Base-by-base conservation (phyloP, 2,113 vertebrate species). In the Aythya baeri region DNA sequence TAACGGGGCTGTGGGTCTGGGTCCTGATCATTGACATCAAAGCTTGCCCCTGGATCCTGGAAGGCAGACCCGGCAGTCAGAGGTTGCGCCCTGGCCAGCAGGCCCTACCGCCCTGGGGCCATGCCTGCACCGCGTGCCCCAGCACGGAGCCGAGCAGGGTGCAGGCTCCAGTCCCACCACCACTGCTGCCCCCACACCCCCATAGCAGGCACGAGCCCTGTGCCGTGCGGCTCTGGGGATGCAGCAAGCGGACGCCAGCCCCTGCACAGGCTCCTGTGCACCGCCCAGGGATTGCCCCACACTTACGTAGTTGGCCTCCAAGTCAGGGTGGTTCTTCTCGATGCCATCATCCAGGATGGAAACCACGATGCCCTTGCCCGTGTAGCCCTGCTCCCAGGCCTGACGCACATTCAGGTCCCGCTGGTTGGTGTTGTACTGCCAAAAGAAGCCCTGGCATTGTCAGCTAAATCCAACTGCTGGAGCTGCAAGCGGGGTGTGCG, bases 271-370 rank as follows among this genome's bases (percentile, higher is more conserved):
- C 38, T 79, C 54, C 54, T 2, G 14, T 0, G 15, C 43, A 23
- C 7, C 0, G 0, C 15, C 52, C 58, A 2, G 2, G 34, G 63
- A 50, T 26, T 4, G 3, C 57, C 75, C 83, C 75, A 46, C 44
- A 98, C 99, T 99, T 95, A 99, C 99, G 17, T 99, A 99, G 96
- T 99, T 99, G 87, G 98, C 98, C 86, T 98, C 98, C 78, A 99
- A 96, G 95, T 99, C 99, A 1, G 99, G 99, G 93, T 99, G 99
- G 97, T 99, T 99, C 98, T 99, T 99, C 97, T 99, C 99, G 6
- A 99, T 99, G 79, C 99, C 99, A 1, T 99, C 99, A 36, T 99
- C 99, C 97, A 99, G 97, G 95, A 99, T 99, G 93, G 99, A 99
- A 78, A 99, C 98, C 57, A 99, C 99, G 2, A 99, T 98, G 41